Base-by-base conservation (phyloP, 1,140 invertebrate genomes). In the Drosophila lowei region DNA sequence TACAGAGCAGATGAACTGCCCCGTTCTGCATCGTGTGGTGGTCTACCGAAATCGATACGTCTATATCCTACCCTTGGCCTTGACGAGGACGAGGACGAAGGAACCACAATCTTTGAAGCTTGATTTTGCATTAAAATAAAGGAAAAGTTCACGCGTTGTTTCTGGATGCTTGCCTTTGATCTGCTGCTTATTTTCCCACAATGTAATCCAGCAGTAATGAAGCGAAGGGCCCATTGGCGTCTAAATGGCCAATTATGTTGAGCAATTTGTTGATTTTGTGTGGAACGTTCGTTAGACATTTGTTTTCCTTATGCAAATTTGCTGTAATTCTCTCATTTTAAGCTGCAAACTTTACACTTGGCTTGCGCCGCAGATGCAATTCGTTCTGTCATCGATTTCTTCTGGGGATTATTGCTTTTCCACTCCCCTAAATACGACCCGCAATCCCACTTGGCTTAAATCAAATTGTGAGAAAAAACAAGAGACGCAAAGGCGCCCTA, bases 401-500 rank as follows among this genome's bases (percentile, higher is more conserved):
- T 6, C 8, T 13, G 11, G 6, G 30, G 18, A 67, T 68, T 67
- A 68, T 67, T 56, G 21, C 43, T 48, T 56, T 56, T 53, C 44
- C 38, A 52, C 61, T 65, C 25, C 44, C 62, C 38, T 6, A 41
- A 41, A 6, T 23, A 16, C 21, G 30, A 13, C 30, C 23, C 44
- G 7, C 53, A 34, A 23, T n/a, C 28, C 28, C 50, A 67, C 50
- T 68, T 49, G 65, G 50, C 25, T 57, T 43, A 49, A 67, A 68
- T 68, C 65, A 67, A 68, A 68, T 68, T 68, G 43, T 7, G 15
- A 28, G 48, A 56, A 49, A 56, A 68, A 44, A 56, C 64, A 68
- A 68, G 65, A 67, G 63, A 55, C 42, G 18, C 30, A 54, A 28
- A 18, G 28, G 44, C 48, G 47, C 3, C 47, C 48, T 2, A 18